A percentile compares a stretch with the other conserved stretches of the same genome.
These are phyloP conservation scores for Otolemur garnettii DNA, from an alignment of 2,113 vertebrate species.

Conservation along the genomic window DNA sequence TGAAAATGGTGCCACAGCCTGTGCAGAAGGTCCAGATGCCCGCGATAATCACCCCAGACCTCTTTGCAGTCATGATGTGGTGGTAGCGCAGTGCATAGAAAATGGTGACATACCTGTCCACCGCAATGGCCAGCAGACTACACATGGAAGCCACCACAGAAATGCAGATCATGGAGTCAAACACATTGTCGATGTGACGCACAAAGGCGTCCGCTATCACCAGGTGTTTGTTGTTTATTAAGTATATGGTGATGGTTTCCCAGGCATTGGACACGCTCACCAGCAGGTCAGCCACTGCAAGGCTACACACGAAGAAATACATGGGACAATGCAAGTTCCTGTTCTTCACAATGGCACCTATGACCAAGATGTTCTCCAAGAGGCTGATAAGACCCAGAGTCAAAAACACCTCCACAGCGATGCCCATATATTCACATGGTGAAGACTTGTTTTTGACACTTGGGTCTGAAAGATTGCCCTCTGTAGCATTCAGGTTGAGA, in stretches of 20 bases:
- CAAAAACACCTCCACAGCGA: constrained; percentile 93
- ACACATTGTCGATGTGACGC: constrained; percentile 95
- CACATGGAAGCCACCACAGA: constrained; percentile 99
- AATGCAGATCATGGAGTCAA: constrained; percentile 98
- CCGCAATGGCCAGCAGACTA: constrained; percentile 95
- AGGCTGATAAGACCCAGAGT: constrained; percentile 95
- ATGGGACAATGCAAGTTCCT: constrained; percentile 98
- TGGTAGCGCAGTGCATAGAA: constrained; percentile 97
- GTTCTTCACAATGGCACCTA: constrained; percentile 95
- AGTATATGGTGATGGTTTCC: constrained; percentile 96
- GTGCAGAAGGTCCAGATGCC: constrained; percentile 97
- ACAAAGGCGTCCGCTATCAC: constrained; percentile 94
- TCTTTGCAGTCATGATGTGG: constrained; percentile 95
- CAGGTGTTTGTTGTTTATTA: constrained; percentile 93
- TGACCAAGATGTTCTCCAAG: constrained; percentile 97
- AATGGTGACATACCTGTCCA: constrained; percentile 96
- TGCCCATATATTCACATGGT: constrained; percentile 92
- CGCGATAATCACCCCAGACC: constrained; percentile 92
- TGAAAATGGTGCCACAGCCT: constrained; percentile 95
- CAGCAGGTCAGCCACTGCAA: constrained; percentile 97
- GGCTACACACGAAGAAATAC: constrained; percentile 98
- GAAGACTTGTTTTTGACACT: constrained; percentile 81
- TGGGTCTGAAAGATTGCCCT: constrained; percentile 81
- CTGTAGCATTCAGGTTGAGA: constrained; percentile 82
- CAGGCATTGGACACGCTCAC: constrained; percentile 97